A percentile compares a stretch with the other conserved stretches of the same genome.
Evolutionary conservation across 2,888 invertebrate species (phyloP).

Genomic region (Scotopteryx bipunctaria): DNA sequence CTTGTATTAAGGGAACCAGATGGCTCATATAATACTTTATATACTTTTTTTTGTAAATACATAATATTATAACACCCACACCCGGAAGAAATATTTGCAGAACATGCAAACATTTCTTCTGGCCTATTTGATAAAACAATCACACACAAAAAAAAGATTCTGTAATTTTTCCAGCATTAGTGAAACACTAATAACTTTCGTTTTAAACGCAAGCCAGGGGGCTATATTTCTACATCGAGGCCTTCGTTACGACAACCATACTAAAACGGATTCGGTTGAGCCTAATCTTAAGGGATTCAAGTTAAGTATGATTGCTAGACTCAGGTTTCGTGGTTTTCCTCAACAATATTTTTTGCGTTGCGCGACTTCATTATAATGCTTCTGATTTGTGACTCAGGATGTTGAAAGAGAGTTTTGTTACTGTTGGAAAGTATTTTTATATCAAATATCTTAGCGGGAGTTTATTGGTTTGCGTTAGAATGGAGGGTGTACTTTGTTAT

Average conservation of each 20-base stretch:
- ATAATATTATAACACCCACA: too few species aligned
- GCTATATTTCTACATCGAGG: conserved; percentile 15
- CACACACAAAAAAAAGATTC: too few species aligned
- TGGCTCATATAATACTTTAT: too few species aligned
- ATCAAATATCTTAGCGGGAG: not conserved
- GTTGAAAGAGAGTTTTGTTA: conserved; percentile 7
- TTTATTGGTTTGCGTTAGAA: too few species aligned
- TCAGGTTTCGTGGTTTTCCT: conserved; percentile 35
- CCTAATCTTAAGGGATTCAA: conserved; percentile 41
- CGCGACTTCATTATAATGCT: conserved; percentile 25
- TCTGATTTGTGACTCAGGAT: conserved; percentile 16
- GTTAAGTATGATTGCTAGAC: conserved; percentile 42
- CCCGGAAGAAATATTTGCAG: too few species aligned
- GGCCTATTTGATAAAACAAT: too few species aligned
- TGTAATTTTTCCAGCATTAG: not conserved
- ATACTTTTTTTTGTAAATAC: too few species aligned
- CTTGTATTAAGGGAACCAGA: too few species aligned
- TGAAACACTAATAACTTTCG: not conserved
- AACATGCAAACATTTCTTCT: too few species aligned
- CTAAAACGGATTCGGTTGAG: conserved; percentile 36
- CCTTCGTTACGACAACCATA: conserved; percentile 24
- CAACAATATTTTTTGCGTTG: conserved; percentile 27
- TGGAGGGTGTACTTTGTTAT: too few species aligned
- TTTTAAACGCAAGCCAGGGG: conserved; percentile 1
- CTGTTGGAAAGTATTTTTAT: not conserved